Base-by-base conservation (phyloP, 2,888 invertebrate genomes). In the Horisme vitalbata region DNA sequence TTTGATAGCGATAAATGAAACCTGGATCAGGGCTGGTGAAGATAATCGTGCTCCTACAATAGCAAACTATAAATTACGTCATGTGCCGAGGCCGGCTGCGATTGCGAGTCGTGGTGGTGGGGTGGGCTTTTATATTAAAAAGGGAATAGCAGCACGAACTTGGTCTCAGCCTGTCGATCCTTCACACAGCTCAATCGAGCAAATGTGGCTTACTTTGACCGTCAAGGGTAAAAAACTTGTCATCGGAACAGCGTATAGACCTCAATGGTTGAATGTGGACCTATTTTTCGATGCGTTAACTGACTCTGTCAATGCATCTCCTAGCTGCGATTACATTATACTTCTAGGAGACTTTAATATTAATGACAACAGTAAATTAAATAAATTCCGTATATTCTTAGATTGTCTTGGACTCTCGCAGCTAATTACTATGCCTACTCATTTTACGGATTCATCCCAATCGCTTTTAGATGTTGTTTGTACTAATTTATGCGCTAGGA, bases 1-100 rank as follows among this genome's bases (percentile, higher is more conserved):
- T 12, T 52, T 61, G 5, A 27, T 57, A 1, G 57, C 55, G 0
- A 11, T 54, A 8, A 55, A 54, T 24, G 52, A 56, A 15, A 56
- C 55, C 0, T 56, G 55, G 56, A 6, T 55, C 0, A 15, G 27
- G 15, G 33, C 30, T 2, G 51, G 35, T 7, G 28, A 48, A 15
- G 41, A 50, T 9, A 23, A 9, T n/a, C 23, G 28, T 5, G 53
- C 50, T 3, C 49, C 51, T 1, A 23, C 12, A 0, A 3, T 45
- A 2, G 14, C 55, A 0, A 56, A 54, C 6, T n/a, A n/a, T n/a
- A n/a, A 4, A 14, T 18, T 41, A 24, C 14, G 41, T 7, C 31
- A 39, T 8, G n/a, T 27, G n/a, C n/a, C n/a, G 9, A 2, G 4
- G 9, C 21, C n/a, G 20, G 24, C 7, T 35, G 35, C 8, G 38